These are phyloP conservation scores for Drosophila pseudoananassae DNA, from an alignment of 1,140 invertebrate genomes.

Conservation along the genomic window DNA sequence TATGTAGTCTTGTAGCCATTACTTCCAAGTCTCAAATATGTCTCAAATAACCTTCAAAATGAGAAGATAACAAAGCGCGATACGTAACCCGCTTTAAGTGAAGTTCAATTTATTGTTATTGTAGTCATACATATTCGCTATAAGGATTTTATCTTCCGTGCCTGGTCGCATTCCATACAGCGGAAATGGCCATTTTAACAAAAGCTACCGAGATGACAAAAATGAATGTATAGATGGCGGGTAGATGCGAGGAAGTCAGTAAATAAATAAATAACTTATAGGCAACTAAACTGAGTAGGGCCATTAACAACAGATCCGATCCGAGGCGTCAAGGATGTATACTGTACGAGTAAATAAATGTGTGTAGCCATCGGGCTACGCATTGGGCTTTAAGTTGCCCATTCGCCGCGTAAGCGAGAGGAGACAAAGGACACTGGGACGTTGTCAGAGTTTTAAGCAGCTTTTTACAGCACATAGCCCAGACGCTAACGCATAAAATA, in stretches of 20 bases:
- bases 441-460: slow-evolving; percentile 70
- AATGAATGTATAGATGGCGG: slow-evolving; percentile 63
- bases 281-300: slow-evolving; percentile 56
- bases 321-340: slow-evolving; percentile 8
- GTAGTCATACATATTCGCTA: slow-evolving; percentile 15
- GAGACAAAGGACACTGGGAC: slow-evolving; percentile 23
- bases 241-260: slow-evolving; percentile 41
- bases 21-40: not conserved
- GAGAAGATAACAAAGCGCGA: slow-evolving; percentile 9
- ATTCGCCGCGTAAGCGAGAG: slow-evolving; percentile 57
- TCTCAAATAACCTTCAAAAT: not conserved
- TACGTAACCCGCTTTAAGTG: slow-evolving; percentile 52
- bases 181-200: slow-evolving; percentile 7
- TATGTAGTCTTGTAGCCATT: not conserved
- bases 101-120: slow-evolving; percentile 71
- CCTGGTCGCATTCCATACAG: slow-evolving; percentile 28
- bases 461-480: slow-evolving; percentile 43
- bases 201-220: slow-evolving; percentile 24
- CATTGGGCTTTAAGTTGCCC: slow-evolving; percentile 49
- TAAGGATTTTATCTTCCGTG: slow-evolving; percentile 49
- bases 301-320: slow-evolving; percentile 55
- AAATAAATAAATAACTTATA: slow-evolving; percentile 76
- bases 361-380: too few relatives aligned
- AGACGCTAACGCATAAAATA: slow-evolving; percentile 4
- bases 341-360: slow-evolving; percentile 20